These are phyloP conservation scores for Tribolium castaneum DNA, from an alignment of 1,140 invertebrate species.

Conservation along the genomic window DNA sequence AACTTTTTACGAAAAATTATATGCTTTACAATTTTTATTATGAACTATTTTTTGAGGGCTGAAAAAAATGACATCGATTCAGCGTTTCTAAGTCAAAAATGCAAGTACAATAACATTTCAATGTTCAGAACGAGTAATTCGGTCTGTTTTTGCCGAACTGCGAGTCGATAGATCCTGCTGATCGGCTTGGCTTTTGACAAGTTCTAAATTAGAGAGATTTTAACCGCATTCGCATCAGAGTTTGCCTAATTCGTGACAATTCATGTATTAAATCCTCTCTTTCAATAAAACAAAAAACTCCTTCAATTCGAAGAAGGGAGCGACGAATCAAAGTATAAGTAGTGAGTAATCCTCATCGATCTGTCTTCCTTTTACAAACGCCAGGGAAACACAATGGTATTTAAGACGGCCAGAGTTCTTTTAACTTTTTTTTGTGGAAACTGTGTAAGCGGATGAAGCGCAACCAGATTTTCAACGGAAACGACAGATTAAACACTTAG, in stretches of 20 bases:
- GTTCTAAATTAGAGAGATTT: slow-evolving; percentile 20
- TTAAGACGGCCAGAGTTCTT: slow-evolving; percentile 28
- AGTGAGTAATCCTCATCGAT: slow-evolving; percentile 39
- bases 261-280: slow-evolving; percentile 20
- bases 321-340: slow-evolving; percentile 27
- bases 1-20: too few species aligned
- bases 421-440: slow-evolving; percentile 32
- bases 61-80: too few species aligned
- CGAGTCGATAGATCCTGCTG: not conserved
- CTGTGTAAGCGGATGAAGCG: slow-evolving; percentile 43
- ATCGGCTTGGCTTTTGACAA: slow-evolving; percentile 12
- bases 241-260: slow-evolving; percentile 19
- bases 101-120: too few species aligned
- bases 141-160: not conserved
- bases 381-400: slow-evolving; percentile 42
- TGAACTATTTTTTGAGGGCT: too few species aligned
- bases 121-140: too few species aligned
- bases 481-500: slow-evolving; percentile 45
- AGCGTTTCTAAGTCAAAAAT: too few species aligned
- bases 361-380: slow-evolving; percentile 41
- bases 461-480: slow-evolving; percentile 42
- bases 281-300: slow-evolving; percentile 15
- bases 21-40: too few species aligned
- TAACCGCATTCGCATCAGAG: slow-evolving; percentile 18
- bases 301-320: slow-evolving; percentile 3